Percentiles rank a stretch among this genome's conserved stretches.
Conservation (phyloP, 2,888 invertebrate species). For the Copidosoma aretas region DNA sequence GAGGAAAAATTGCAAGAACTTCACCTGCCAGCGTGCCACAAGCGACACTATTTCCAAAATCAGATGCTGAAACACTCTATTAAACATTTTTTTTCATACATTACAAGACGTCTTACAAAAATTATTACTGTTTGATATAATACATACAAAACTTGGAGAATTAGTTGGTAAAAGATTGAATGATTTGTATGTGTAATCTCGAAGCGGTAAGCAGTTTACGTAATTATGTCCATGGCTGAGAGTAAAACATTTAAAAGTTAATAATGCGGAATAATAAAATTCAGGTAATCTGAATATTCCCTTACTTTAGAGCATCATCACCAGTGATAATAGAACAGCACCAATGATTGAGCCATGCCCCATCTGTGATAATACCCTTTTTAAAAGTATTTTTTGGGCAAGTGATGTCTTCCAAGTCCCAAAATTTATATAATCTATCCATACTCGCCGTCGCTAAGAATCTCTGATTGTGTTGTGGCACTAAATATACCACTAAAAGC, state of each 20-base stretch:
- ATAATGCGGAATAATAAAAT: slow-evolving; percentile 5
- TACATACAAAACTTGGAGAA: slow-evolving; percentile 59
- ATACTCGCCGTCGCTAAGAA: slow-evolving; percentile 72
- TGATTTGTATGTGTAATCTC: slow-evolving; percentile 58
- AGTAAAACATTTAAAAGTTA: slow-evolving; percentile 18
- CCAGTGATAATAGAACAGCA: slow-evolving; percentile 59
- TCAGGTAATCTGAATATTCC: neutral
- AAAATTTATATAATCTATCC: slow-evolving; percentile 73
- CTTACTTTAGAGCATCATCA: slow-evolving; percentile 62
- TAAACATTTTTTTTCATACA: neutral
- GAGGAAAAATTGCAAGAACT: slow-evolving; percentile 62
- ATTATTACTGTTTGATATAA: slow-evolving; percentile 9
- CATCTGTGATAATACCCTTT: slow-evolving; percentile 63
- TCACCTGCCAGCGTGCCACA: slow-evolving; percentile 66
- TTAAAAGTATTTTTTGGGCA: slow-evolving; percentile 58
- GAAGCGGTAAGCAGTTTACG: slow-evolving; percentile 55
- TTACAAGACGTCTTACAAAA: slow-evolving; percentile 5
- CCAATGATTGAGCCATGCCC: slow-evolving; percentile 66
- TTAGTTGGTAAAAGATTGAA: slow-evolving; percentile 60
- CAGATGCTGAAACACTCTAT: slow-evolving; percentile 61
- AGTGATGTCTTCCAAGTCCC: slow-evolving; percentile 69
- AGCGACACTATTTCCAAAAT: slow-evolving; percentile 65
- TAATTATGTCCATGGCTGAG: slow-evolving; percentile 56
- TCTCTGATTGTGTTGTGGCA: slow-evolving; percentile 67
- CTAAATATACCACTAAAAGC: slow-evolving; percentile 59